These are phyloP conservation scores for Drosophila borealis DNA, from an alignment of 2,888 invertebrate species.

Conservation along the genomic window DNA sequence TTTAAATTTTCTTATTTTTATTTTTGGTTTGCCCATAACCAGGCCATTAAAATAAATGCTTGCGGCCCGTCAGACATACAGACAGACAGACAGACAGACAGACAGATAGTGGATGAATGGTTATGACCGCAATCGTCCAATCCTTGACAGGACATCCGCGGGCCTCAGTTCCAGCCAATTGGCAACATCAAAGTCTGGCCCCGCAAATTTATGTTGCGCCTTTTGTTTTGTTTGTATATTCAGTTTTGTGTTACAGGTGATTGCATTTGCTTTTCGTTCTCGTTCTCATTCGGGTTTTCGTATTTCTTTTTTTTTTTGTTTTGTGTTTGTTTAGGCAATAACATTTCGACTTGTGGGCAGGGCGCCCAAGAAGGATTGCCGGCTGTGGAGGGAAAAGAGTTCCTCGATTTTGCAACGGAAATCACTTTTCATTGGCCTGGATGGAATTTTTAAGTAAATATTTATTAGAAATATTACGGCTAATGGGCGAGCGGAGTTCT, in stretches of 20 bases:
- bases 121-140: constrained; percentile 28
- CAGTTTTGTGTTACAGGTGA: constrained; percentile 78
- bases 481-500: constrained; percentile 26
- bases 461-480: constrained; percentile 49
- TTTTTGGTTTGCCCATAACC: constrained; percentile 56
- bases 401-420: constrained; percentile 15
- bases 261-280: constrained; percentile 62
- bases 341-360: constrained; percentile 50
- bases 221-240: constrained; percentile 68
- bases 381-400: not conserved
- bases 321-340: constrained; percentile 70
- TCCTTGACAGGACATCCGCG: constrained; percentile 48
- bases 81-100: constrained; percentile 14
- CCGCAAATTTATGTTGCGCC: constrained; percentile 55
- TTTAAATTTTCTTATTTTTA: constrained; percentile 24
- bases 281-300: not conserved
- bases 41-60: constrained; percentile 64
- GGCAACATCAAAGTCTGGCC: constrained; percentile 74
- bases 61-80: constrained; percentile 39
- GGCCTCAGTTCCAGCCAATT: constrained; percentile 42
- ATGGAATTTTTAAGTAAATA: constrained; percentile 55
- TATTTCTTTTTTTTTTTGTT: not conserved
- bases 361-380: constrained; percentile 27
- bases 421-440: constrained; percentile 24
- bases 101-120: constrained; percentile 11